phyloP scores from a whole-genome alignment of 2,797 vertebrate genomes.

The Gallinago nigripennis region DNA sequence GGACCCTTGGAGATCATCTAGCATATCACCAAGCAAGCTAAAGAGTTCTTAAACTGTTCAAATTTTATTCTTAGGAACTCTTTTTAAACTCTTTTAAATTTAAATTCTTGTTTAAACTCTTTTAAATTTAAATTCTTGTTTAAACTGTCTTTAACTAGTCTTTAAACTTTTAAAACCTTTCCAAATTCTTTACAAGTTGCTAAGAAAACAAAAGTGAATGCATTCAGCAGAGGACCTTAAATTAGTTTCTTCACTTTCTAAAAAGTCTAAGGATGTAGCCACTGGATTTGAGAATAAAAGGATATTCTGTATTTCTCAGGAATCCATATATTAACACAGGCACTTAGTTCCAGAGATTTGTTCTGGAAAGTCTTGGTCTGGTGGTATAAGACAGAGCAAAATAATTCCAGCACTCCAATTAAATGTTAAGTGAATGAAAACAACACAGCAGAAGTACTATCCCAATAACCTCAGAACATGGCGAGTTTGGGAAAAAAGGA shows the following conservation, averaged over 20 bases:
- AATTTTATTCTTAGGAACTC: background rate
- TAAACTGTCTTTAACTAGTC: background rate
- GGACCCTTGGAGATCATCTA: background rate
- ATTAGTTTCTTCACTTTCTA: background rate
- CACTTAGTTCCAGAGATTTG: background rate
- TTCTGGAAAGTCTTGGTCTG: background rate
- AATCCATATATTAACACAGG: background rate
- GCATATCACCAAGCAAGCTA: background rate
- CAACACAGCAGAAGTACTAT: background rate
- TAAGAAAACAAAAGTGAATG: background rate
- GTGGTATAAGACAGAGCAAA: background rate
- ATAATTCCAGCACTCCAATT: background rate
- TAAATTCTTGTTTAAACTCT: background rate
- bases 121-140: background rate
- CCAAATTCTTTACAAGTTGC: background rate
- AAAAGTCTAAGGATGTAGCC: background rate
- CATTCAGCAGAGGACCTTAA: background rate
- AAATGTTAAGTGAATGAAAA: background rate
- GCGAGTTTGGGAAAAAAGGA: background rate
- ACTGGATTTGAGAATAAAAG: background rate
- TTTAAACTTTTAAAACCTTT: background rate
- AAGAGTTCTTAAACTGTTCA: background rate
- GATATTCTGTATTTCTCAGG: background rate
- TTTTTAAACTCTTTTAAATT: background rate
- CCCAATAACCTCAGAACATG: background rate